Base-by-base conservation (phyloP, 2,888 invertebrate genomes). In the Caenorhabditis sp. region DNA sequence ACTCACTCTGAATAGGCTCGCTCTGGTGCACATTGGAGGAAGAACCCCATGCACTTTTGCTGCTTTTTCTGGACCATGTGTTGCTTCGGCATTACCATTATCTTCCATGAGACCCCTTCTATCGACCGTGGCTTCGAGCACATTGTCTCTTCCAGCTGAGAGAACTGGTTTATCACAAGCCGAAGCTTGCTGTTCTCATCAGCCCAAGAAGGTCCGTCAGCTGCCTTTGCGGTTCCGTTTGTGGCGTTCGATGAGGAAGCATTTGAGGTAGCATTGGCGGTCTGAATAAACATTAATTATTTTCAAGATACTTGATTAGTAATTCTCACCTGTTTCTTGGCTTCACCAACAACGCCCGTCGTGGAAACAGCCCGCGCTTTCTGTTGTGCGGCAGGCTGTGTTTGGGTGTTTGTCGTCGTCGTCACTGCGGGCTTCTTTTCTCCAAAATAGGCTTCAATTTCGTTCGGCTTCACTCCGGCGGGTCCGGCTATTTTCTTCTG, bases 1-100 rank as follows among this genome's bases (percentile, higher is more conserved):
- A 89, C 92, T 87, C 85, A 92, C 93, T 96, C 95, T 4, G 97
- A 97, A 92, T 98, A 98, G 88, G 97, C 97, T 63, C 77, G 82
- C 93, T 98, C 98, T 12, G 97, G 98, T 92, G 99, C 98, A 93
- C 98, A 99, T 94, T 98, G 96, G 47, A 97, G 94, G 90, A 94
- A 94, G 90, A 94, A 94, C 16, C 94, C 94, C 64, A 94, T 91
- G 74, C 92, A 92, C 79, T 92, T 92, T 69, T 92, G 92, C n/a
- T 90, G 89, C 80, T 92, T 92, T 80, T 92, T 92, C 83, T 90
- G 90, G 16, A 92, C 91, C 75, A 91, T 90, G 74, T 92, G 92
- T 82, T 92, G 92, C 54, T 92, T 89, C 14, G 92, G 92, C 92
- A 92, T 92, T 44, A 92, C 90, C 92, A 92, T 92, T n/a, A 92